Evolutionary conservation across 1,140 invertebrate species (phyloP).

Genomic region (Nautilus pompilius): DNA sequence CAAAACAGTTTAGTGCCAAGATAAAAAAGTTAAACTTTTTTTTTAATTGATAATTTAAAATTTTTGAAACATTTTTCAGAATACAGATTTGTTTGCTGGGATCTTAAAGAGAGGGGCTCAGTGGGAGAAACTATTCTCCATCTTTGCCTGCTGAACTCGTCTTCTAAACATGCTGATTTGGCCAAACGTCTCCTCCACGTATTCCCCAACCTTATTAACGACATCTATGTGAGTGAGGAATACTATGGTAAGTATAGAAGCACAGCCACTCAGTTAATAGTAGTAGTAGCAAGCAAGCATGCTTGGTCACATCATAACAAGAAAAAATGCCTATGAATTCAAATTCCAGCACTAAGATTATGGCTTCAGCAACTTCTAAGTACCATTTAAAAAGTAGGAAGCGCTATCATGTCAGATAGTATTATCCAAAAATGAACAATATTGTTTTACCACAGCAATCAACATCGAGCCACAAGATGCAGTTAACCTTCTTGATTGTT

Average conservation of each 20-base stretch:
- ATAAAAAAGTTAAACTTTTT: not conserved
- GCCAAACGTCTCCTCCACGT: constrained; percentile 86
- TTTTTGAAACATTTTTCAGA: too few relatives aligned
- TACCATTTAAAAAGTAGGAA: too few relatives aligned
- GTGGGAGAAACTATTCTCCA: constrained; percentile 95
- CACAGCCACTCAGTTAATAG: not conserved
- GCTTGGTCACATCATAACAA: not conserved
- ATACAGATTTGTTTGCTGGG: constrained; percentile 89
- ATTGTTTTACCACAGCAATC: too few relatives aligned
- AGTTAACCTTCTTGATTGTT: too few relatives aligned
- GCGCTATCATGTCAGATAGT: too few relatives aligned
- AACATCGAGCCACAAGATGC: too few relatives aligned
- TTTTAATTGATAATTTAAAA: constrained; percentile 5
- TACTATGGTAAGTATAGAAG: constrained; percentile 77
- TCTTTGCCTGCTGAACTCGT: constrained; percentile 87
- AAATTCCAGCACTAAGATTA: not conserved
- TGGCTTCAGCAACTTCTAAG: too few relatives aligned
- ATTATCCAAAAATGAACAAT: too few relatives aligned
- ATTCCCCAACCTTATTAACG: constrained; percentile 93
- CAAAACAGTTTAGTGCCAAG: not conserved
- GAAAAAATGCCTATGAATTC: not conserved
- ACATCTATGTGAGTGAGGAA: constrained; percentile 93
- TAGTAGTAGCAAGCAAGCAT: not conserved
- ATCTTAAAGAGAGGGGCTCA: constrained; percentile 84
- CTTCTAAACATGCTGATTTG: constrained; percentile 85